phyloP scores from a whole-genome alignment of 2,888 invertebrate species.

The Megaustenia siamemsis region DNA sequence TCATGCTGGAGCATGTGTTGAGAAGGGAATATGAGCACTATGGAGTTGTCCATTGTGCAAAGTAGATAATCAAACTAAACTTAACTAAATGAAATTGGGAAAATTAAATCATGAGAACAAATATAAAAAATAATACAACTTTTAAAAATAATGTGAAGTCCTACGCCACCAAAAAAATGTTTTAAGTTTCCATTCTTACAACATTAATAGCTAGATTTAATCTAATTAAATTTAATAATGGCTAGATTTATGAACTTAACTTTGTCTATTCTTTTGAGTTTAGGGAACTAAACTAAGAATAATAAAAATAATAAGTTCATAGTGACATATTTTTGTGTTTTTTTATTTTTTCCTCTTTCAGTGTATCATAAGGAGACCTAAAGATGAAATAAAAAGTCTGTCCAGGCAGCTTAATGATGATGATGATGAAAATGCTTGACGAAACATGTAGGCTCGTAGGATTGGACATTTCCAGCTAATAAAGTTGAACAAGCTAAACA shows the following conservation, averaged over 20 bases:
- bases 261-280: not conserved
- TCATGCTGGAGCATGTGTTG: too few species aligned
- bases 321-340: not conserved
- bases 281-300: too few species aligned
- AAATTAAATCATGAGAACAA: too few species aligned
- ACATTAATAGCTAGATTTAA: not conserved
- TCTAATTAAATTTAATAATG: not conserved
- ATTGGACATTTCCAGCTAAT: not conserved
- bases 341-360: not conserved
- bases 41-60: too few species aligned
- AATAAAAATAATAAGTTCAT: too few species aligned
- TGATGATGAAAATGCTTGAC: not conserved
- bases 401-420: constrained; percentile 4
- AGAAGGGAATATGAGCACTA: too few species aligned
- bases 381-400: constrained; percentile 32
- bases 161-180: too few species aligned
- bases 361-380: constrained; percentile 44
- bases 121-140: too few species aligned
- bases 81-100: too few species aligned
- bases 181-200: not conserved
- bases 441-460: not conserved
- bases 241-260: not conserved
- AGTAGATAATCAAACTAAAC: too few species aligned
- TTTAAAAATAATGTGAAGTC: too few species aligned
- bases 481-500: too few species aligned